Percentiles rank a stretch among this genome's conserved stretches.
phyloP scores from a whole-genome alignment of 1,140 invertebrate species.

The Drosophila bocqueti region DNA sequence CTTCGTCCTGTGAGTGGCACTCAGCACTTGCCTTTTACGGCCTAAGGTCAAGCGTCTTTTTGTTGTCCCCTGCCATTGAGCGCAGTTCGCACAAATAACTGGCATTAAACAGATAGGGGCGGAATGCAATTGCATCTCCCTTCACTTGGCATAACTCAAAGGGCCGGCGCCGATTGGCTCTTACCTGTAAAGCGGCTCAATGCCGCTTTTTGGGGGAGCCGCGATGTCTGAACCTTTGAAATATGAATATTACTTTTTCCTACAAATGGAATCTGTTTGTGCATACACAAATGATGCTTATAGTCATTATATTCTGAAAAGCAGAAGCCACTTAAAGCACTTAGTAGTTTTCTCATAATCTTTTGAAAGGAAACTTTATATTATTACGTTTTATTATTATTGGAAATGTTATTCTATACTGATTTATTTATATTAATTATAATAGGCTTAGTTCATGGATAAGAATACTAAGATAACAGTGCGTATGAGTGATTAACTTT shows the following conservation, averaged over 20 bases:
- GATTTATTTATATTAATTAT: no score
- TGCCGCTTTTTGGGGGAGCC: not conserved
- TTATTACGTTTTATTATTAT: no score
- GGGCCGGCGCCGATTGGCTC: conserved; percentile 43
- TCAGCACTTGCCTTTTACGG: conserved; percentile 58
- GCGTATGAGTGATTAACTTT: not conserved
- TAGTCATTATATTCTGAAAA: not conserved
- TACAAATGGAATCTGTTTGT: conserved; percentile 2
- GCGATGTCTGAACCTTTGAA: conserved; percentile 22
- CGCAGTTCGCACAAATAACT: conserved; percentile 71
- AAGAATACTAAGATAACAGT: not conserved
- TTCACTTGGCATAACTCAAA: conserved; percentile 72
- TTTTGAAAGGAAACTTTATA: not conserved
- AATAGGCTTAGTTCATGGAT: no score
- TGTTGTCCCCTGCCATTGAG: conserved; percentile 66
- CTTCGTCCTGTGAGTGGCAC: conserved; percentile 49
- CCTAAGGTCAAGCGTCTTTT: conserved; percentile 79
- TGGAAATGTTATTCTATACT: no score
- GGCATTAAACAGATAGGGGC: conserved; percentile 46
- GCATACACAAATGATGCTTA: no score
- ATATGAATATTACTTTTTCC: conserved; percentile 3
- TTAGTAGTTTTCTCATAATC: not conserved
- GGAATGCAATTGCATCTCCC: conserved; percentile 12
- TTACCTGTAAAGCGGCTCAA: conserved; percentile 23
- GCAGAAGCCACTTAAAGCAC: not conserved